These are phyloP conservation scores for Diaphora mendica DNA, from an alignment of 2,888 invertebrate species.

Conservation along the genomic window DNA sequence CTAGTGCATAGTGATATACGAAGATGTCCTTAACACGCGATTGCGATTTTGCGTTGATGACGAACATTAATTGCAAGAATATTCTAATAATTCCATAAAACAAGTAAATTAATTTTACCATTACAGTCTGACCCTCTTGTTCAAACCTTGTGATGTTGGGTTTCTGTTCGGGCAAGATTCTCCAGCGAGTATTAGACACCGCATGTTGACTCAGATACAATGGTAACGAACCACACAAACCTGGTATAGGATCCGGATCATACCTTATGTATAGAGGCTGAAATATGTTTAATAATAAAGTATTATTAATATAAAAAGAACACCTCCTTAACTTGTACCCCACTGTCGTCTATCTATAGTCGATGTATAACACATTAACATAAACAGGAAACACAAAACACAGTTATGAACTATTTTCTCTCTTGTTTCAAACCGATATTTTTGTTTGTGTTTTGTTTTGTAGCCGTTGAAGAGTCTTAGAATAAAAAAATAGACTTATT, in stretches of 20 bases:
- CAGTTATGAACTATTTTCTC: neutral
- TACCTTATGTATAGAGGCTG: conserved; percentile 80
- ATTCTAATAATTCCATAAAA: neutral
- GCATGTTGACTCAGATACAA: conserved; percentile 76
- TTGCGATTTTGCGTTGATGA: neutral
- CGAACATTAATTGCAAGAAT: neutral
- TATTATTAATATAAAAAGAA: neutral
- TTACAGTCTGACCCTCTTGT: conserved; percentile 69
- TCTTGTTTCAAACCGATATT: neutral
- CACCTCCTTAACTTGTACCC: neutral
- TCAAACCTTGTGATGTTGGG: conserved; percentile 77
- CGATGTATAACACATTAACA: neutral
- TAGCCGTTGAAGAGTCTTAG: neutral
- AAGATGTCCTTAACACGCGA: neutral
- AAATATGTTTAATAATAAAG: conserved; percentile 50
- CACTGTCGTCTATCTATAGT: neutral
- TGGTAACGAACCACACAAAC: conserved; percentile 72
- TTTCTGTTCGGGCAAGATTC: conserved; percentile 71
- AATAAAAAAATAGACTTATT: neutral
- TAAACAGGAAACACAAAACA: neutral
- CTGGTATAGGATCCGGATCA: conserved; percentile 79
- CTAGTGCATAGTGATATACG: neutral
- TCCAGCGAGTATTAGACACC: conserved; percentile 80
- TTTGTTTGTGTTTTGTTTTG: neutral
- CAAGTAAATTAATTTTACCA: conserved; percentile 52